Base-by-base conservation (phyloP, 2,797 vertebrate species). In the Nasua narica region DNA sequence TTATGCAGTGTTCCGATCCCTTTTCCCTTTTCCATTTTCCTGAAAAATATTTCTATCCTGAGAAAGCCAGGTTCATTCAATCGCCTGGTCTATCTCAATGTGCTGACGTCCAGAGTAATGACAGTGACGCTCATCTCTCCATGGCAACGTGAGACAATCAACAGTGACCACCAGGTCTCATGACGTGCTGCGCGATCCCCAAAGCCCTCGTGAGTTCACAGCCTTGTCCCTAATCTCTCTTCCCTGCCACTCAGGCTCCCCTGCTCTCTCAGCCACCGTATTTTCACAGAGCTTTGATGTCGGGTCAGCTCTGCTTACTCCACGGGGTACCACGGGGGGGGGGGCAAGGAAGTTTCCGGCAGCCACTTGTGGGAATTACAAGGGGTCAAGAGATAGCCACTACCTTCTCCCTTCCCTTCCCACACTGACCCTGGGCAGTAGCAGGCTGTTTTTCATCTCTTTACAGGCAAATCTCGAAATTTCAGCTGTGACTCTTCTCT, bases 41-140 rank as follows among this genome's bases (percentile, higher is more conserved):
- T 97, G 93, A 72, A 79, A 96, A 92, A 97, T 65, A 74, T 48
- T 29, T 95, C 70, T 69, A 27, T 85, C 90, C 95, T 90, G 78
- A 88, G 77, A 95, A 97, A 90, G 62, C 14, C 40, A 14, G 25
- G 82, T 87, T 77, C 37, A 29, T 89, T 65, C 18, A 19, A 2
- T 67, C 35, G 37, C 48, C 81, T 40, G 85, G 56, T 54, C 14
- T 87, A 60, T 90, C 90, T 94, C 92, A 52, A 1, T 2, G 84
- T 74, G 58, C 76, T 91, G 85, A 77, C 1, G 8, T 74, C 62
- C 88, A 85, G 32, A 79, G 62, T 32, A 29, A 46, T 21, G 70
- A 87, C 32, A 50, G 85, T 2, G 65, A 32, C 16, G 84, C 37
- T 3, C 83, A n/a, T 77, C 62, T 88, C 40, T 50, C 86, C 40